Evolutionary conservation across 2,797 vertebrate genomes (phyloP).

Genomic region (Rhinogobio ventralis): DNA sequence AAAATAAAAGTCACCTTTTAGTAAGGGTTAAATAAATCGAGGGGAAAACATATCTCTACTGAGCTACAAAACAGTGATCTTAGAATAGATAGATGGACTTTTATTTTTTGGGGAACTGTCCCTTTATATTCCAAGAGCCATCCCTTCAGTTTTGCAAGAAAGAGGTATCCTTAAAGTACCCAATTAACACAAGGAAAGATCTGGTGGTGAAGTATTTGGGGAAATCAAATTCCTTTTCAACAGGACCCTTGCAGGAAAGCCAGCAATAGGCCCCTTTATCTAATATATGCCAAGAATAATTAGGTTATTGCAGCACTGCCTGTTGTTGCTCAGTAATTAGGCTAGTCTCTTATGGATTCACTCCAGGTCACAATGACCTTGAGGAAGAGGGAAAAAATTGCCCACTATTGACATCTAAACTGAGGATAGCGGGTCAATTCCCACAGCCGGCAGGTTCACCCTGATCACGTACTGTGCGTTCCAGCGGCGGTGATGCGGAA

Average conservation of each 20-base stretch:
- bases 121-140: slow-evolving; percentile 45
- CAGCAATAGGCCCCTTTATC: slow-evolving; percentile 64
- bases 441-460: slow-evolving; percentile 56
- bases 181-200: slow-evolving; percentile 65
- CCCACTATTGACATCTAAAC: slow-evolving; percentile 59
- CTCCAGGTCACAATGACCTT: slow-evolving; percentile 64
- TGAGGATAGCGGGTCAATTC: slow-evolving; percentile 50
- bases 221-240: slow-evolving; percentile 64
- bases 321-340: slow-evolving; percentile 67
- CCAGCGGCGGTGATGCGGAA: slow-evolving; percentile 36
- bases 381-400: slow-evolving; percentile 55
- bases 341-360: slow-evolving; percentile 61
- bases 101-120: background rate
- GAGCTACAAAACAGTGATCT: slow-evolving; percentile 29
- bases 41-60: slow-evolving; percentile 19
- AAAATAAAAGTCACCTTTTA: slow-evolving; percentile 44
- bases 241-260: slow-evolving; percentile 58
- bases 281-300: slow-evolving; percentile 68
- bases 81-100: background rate
- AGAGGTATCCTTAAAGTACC: slow-evolving; percentile 60
- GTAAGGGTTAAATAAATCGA: slow-evolving; percentile 41
- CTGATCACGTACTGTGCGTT: slow-evolving; percentile 55
- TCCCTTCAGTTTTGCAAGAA: slow-evolving; percentile 47
- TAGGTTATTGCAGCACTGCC: slow-evolving; percentile 65
- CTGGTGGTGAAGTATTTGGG: slow-evolving; percentile 60